Percentiles rank a stretch among this genome's conserved stretches.
phyloP scores from a whole-genome alignment of 2,797 vertebrate genomes.

The Pristis pectinata region DNA sequence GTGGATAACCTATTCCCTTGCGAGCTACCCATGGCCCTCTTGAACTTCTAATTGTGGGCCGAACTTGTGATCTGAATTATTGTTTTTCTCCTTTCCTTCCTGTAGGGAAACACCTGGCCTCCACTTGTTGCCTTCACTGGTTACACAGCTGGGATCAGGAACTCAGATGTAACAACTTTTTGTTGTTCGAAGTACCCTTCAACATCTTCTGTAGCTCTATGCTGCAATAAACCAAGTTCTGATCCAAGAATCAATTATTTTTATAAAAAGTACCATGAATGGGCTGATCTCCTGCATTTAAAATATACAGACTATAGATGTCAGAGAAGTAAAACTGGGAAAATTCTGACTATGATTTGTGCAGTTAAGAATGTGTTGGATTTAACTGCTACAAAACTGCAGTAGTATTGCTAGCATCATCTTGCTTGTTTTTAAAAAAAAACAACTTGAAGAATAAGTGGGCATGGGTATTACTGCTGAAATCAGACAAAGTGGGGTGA shows the following conservation, averaged over 20 bases:
- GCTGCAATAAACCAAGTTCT: background rate
- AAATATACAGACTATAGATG: background rate
- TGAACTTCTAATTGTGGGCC: background rate
- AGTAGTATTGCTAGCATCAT: background rate
- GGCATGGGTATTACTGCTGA: background rate
- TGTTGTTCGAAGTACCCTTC: background rate
- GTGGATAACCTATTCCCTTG: background rate
- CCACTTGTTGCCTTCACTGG: background rate
- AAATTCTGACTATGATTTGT: background rate
- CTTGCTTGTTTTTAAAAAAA: background rate
- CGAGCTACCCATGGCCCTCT: background rate
- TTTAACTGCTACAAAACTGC: background rate
- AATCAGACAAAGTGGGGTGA: background rate
- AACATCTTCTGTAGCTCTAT: background rate
- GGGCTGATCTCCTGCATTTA: background rate
- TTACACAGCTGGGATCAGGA: slow-evolving; percentile 19
- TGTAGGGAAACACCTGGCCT: slow-evolving; percentile 20
- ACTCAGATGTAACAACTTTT: slow-evolving; percentile 26
- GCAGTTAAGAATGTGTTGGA: background rate
- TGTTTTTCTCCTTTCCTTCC: slow-evolving; percentile 12
- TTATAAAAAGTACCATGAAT: background rate
- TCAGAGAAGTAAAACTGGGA: background rate
- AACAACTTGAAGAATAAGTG: background rate
- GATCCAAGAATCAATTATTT: background rate
- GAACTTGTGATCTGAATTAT: background rate